Evolutionary conservation across 2,113 vertebrate genomes (phyloP).

Genomic region (Anser cygnoides): DNA sequence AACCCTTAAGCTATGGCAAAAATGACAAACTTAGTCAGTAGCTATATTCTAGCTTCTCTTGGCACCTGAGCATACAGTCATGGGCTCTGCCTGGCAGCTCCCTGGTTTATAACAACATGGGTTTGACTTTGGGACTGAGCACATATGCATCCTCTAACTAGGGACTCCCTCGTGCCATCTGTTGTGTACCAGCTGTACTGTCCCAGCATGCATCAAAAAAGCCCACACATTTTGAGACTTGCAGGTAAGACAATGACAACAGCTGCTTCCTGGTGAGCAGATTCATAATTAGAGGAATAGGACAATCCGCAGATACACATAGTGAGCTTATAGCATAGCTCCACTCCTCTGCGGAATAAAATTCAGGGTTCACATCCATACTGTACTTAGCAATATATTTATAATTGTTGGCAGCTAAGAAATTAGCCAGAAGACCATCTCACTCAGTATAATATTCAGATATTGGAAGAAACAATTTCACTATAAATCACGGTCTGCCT

Average conservation of each 20-base stretch:
- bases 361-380: not conserved
- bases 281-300: not conserved
- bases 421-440: not conserved
- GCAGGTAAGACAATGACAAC: not conserved
- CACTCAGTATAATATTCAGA: not conserved
- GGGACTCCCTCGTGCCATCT: not conserved
- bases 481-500: not conserved
- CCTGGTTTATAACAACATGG: not conserved
- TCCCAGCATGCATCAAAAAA: not conserved
- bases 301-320: not conserved
- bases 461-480: not conserved
- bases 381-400: not conserved
- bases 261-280: conserved; percentile 21
- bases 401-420: not conserved
- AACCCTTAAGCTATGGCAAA: not conserved
- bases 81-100: conserved; percentile 1
- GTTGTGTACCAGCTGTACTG: conserved; percentile 37
- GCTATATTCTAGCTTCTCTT: not conserved
- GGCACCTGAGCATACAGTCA: fast-evolving
- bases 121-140: not conserved
- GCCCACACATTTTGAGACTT: not conserved
- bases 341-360: not conserved
- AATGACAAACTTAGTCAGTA: not conserved
- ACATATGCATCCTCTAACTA: conserved; percentile 4
- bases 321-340: not conserved